Conservation (phyloP, 2,888 invertebrate genomes). For the Ochlodes sylvanus region DNA sequence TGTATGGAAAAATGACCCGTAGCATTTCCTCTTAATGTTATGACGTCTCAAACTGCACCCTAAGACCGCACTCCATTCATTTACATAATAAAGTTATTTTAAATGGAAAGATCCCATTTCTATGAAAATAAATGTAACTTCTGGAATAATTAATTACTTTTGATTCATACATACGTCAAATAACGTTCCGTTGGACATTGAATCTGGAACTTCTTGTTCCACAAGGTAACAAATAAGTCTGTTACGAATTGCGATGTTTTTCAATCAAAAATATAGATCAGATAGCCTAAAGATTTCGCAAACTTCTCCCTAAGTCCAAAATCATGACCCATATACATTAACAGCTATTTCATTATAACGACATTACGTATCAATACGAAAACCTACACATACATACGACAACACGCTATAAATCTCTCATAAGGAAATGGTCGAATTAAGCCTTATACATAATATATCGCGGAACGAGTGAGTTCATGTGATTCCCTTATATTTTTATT, state of each 20-base stretch:
- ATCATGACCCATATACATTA: conserved; percentile 19
- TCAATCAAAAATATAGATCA: neutral
- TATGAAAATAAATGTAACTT: too few relatives aligned
- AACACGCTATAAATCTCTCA: conserved; percentile 55
- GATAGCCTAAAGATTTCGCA: neutral
- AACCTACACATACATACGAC: conserved; percentile 41
- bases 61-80: too few relatives aligned
- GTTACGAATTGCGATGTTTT: neutral
- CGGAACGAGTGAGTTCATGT: neutral
- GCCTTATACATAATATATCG: neutral
- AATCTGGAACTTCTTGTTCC: neutral
- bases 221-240: too few relatives aligned
- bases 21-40: too few relatives aligned
- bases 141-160: too few relatives aligned
- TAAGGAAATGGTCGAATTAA: conserved; percentile 42
- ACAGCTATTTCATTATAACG: conserved; percentile 37
- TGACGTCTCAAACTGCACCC: too few relatives aligned
- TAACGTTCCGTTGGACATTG: neutral
- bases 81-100: too few relatives aligned
- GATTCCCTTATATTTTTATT: too few relatives aligned
- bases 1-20: too few relatives aligned
- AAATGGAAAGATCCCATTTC: too few relatives aligned
- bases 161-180: too few relatives aligned
- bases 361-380: conserved; percentile 39
- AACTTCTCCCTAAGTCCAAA: neutral